Base-by-base conservation (phyloP, 1,140 invertebrate genomes). In the Venturia canescens region DNA sequence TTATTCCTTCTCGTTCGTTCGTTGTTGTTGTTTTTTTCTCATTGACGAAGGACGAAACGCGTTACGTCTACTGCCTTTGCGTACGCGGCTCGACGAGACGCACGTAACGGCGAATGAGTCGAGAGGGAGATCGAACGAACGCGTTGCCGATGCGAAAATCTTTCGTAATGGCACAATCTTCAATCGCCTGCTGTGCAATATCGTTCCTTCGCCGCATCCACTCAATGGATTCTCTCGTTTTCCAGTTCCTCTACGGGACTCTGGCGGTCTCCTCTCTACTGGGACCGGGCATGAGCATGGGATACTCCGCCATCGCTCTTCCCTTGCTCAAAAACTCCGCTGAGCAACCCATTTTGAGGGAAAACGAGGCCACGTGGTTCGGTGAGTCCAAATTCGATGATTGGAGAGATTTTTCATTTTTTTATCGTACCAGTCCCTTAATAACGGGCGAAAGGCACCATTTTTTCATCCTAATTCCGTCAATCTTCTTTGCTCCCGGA, bases 291-390 rank as follows among this genome's bases (percentile, higher is more conserved):
- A 86, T 87, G 85, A 86, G 71, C 29, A 80, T 90, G 50, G 90
- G 87, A 18, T 91, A 88, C 78, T 88, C 88, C 0, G 85, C 87
- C 16, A 82, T 91, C 9, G 88, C 85, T 9, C 71, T 90, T 21
- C 86, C 89, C 4, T 21, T 82, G 23, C 80, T 86, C 9, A 84
- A 71, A 26, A 81, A 82, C 53, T 60, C 79, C 5, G 75, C 78
- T 9, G 57, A 23, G 0, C 72, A 72, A 21, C 78, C 79, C 0
- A 48, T 57, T 78, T 63, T 84, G 34, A 78, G 26, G n/a, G 77
- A 80, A 7, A 31, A 81, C 44, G 79, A 81, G 44, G 50, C 79
- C 26, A 81, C 80, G 0, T 82, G 80, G 78, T 85, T 85, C 80
- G 82, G 84, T 85, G 66, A 83, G 50, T 69, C 15, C 31, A 78